Percentiles rank a stretch among this genome's conserved stretches.
phyloP scores from a whole-genome alignment of 2,797 vertebrate species.

The Chiroxiphia lanceolata region DNA sequence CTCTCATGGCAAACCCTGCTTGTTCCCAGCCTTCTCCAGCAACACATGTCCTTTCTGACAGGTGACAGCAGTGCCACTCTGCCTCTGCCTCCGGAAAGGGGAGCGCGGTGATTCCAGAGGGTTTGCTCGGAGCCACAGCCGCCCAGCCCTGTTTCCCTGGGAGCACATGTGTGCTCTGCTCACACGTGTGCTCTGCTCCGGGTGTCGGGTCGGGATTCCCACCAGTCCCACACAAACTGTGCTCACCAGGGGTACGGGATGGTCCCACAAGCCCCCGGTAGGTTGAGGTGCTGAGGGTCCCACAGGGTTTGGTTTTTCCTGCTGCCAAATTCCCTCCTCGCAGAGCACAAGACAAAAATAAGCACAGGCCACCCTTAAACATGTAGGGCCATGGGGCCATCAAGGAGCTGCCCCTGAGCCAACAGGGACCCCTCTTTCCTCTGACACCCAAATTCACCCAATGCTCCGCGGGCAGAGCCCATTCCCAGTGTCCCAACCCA shows the following conservation, averaged over 20 bases:
- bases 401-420: fast-evolving
- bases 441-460: background rate
- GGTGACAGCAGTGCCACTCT: background rate
- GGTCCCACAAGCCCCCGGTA: too few species aligned
- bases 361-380: fast-evolving
- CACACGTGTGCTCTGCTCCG: fast-evolving
- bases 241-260: background rate
- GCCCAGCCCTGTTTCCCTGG: fast-evolving
- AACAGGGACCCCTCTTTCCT: background rate
- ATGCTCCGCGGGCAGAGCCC: background rate
- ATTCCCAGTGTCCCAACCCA: background rate
- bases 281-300: background rate
- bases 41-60: background rate
- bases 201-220: background rate
- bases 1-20: background rate
- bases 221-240: fast-evolving
- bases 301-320: background rate
- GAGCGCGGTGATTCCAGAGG: background rate
- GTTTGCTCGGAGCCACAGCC: background rate
- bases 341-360: fast-evolving
- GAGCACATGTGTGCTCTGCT: background rate
- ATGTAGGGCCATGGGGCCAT: fast-evolving
- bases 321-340: background rate
- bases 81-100: background rate
- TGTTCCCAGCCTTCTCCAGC: background rate